phyloP scores from a whole-genome alignment of 2,888 invertebrate species.

The Helobdella robusta region DNA sequence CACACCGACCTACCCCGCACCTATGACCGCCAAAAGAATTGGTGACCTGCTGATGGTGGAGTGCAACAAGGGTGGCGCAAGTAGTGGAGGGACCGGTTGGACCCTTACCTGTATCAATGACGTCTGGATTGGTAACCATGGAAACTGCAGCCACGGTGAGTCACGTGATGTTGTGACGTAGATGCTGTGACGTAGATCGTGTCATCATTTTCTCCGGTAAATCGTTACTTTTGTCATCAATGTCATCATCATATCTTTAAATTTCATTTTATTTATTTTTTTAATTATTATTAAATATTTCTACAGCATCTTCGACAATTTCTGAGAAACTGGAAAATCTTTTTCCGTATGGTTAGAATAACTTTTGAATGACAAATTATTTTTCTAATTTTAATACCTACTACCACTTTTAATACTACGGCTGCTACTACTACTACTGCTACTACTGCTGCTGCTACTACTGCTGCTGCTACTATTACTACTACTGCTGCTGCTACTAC shows the following conservation, averaged over 20 bases:
- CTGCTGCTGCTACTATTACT: neutral
- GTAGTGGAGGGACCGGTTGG: slow-evolving; percentile 1
- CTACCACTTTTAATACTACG: too few species aligned
- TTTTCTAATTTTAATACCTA: neutral
- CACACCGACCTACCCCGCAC: slow-evolving; percentile 1
- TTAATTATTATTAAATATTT: neutral
- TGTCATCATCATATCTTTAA: neutral
- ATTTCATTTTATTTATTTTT: neutral
- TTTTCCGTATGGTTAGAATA: neutral
- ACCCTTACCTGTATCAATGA: slow-evolving; percentile 19
- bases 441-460: neutral
- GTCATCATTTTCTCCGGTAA: too few species aligned
- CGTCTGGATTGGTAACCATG: slow-evolving; percentile 16
- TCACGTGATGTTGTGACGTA: neutral
- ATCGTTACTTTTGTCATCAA: too few species aligned
- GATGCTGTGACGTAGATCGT: too few species aligned
- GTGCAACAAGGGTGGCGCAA: neutral
- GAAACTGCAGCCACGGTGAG: slow-evolving; percentile 23
- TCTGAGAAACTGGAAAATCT: too few species aligned
- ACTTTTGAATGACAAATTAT: neutral
- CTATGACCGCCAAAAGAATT: slow-evolving; percentile 15
- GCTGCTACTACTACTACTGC: too few species aligned
- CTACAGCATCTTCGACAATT: neutral
- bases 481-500: neutral
- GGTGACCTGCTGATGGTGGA: slow-evolving; percentile 14